Conservation (phyloP, 2,797 vertebrate species). For the Gymnothorax javanicus region DNA sequence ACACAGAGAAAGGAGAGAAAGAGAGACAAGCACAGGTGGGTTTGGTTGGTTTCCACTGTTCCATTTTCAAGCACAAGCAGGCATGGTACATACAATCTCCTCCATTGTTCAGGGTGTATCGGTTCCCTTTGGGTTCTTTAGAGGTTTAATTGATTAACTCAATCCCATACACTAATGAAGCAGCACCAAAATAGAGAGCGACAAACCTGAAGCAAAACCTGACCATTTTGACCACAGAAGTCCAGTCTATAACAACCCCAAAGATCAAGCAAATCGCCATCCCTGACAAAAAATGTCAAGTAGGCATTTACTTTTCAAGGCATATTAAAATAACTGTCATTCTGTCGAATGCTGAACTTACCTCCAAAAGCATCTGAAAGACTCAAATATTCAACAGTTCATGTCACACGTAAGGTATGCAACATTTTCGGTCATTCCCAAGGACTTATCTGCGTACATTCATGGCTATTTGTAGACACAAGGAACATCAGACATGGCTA, state of each 20-base stretch:
- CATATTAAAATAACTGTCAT: background rate
- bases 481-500: background rate
- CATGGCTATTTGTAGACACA: background rate
- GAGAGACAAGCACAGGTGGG: slow-evolving; percentile 76
- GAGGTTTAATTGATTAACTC: background rate
- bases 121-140: slow-evolving; percentile 2
- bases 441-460: background rate
- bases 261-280: background rate
- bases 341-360: background rate
- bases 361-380: background rate
- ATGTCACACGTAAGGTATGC: background rate
- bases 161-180: slow-evolving; percentile 35
- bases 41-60: slow-evolving; percentile 67
- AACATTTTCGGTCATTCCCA: background rate
- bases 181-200: background rate
- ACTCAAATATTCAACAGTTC: background rate
- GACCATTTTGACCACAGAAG: background rate
- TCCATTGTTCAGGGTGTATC: slow-evolving; percentile 19
- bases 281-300: background rate
- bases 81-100: slow-evolving; percentile 56
- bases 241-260: background rate
- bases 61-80: slow-evolving; percentile 67
- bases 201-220: background rate
- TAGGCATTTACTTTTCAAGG: background rate
- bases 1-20: slow-evolving; percentile 77